These are phyloP conservation scores for Ceyx melanurus DNA, from an alignment of 2,113 vertebrate species.

Conservation along the genomic window DNA sequence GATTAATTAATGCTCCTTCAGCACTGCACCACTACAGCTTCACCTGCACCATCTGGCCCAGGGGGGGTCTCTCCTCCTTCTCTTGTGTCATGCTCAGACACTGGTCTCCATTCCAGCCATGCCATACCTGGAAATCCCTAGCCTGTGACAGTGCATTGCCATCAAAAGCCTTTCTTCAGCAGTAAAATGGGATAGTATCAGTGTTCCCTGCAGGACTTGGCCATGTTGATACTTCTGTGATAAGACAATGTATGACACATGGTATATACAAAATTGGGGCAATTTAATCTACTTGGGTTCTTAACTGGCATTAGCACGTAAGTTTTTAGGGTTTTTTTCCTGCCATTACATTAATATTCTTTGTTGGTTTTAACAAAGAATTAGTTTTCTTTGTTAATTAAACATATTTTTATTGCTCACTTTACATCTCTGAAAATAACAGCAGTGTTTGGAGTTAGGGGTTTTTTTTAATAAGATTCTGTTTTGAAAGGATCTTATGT, in stretches of 20 bases:
- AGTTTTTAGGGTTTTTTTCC: accelerated
- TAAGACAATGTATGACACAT: neutral
- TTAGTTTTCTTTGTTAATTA: neutral
- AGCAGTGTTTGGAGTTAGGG: neutral
- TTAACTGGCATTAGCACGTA: neutral
- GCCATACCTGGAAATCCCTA: neutral
- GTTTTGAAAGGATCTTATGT: neutral
- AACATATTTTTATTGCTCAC: neutral
- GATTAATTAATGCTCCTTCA: neutral
- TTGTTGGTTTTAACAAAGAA: neutral
- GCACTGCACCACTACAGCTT: neutral
- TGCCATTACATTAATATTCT: neutral
- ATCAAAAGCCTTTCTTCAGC: neutral
- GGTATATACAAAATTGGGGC: accelerated
- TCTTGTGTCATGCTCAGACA: neutral
- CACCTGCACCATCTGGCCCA: accelerated
- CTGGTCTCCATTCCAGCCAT: neutral
- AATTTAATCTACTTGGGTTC: accelerated
- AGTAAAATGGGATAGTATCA: neutral
- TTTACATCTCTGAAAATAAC: neutral
- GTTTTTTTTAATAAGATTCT: neutral
- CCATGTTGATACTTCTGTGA: accelerated
- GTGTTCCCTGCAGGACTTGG: neutral
- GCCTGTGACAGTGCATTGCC: no score
- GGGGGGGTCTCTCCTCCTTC: neutral